Conservation (phyloP, 2,113 vertebrate species). For the Heptranchias perlo region DNA sequence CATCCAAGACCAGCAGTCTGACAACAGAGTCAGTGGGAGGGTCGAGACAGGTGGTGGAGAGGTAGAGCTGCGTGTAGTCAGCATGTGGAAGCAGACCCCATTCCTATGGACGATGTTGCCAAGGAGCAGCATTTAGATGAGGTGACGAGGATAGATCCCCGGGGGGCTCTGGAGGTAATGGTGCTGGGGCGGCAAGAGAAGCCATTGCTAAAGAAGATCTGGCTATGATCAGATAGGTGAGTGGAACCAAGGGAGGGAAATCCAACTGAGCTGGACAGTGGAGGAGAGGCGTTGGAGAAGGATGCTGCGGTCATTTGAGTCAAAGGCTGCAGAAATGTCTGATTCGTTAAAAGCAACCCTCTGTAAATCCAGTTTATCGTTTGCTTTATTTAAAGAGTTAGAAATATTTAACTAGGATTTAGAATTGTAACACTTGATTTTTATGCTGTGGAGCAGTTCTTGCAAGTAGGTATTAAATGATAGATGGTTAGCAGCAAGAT, state of each 20-base stretch:
- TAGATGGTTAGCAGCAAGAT: neutral
- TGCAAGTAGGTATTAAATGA: neutral
- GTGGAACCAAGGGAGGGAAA: neutral
- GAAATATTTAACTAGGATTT: neutral
- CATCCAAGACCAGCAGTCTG: no score
- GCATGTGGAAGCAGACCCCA: no score
- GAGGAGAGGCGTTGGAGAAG: neutral
- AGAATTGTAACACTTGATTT: neutral
- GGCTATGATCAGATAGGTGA: neutral
- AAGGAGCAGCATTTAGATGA: neutral
- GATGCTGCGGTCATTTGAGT: neutral
- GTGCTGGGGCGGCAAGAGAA: neutral
- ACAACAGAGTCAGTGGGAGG: no score
- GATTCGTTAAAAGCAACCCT: neutral
- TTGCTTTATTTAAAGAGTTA: neutral
- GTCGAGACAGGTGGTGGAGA: no score
- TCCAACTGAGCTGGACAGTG: neutral
- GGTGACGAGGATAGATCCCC: neutral
- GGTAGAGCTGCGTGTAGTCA: no score
- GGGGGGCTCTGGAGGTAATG: neutral
- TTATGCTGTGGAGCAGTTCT: neutral
- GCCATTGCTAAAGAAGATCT: neutral
- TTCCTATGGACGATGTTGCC: no score
- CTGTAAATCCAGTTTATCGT: neutral
- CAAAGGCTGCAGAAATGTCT: neutral